Percentiles rank a stretch among this genome's conserved stretches.
Conservation (phyloP, 2,797 vertebrate genomes). For the Hozukius guyotensis region DNA sequence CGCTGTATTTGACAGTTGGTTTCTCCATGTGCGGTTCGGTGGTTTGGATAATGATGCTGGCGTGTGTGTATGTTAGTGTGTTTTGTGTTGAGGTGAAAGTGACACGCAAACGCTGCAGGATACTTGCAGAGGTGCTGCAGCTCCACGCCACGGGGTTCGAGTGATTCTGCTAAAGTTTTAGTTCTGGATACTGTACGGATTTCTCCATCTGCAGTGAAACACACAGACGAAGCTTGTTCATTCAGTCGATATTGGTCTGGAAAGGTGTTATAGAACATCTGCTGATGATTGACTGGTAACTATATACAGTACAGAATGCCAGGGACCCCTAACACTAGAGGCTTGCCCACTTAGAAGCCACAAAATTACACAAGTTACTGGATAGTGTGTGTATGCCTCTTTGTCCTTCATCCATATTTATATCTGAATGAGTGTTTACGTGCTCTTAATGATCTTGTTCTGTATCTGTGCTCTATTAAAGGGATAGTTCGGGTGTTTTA, state of each 20-base stretch:
- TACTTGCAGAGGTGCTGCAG: not conserved
- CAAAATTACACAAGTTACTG: slow-evolving; percentile 7
- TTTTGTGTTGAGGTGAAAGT: slow-evolving; percentile 25
- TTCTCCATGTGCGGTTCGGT: slow-evolving; percentile 51
- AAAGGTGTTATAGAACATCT: slow-evolving; percentile 60
- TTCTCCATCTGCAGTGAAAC: slow-evolving; percentile 10
- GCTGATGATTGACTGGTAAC: slow-evolving; percentile 65
- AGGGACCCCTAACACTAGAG: slow-evolving; percentile 1
- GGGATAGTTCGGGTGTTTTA: too few species aligned
- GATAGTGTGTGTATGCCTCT: too few species aligned
- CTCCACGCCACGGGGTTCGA: not conserved
- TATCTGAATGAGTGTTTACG: not conserved
- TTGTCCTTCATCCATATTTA: not conserved
- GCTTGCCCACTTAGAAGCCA: slow-evolving; percentile 25
- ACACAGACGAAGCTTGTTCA: slow-evolving; percentile 22
- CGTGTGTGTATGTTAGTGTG: slow-evolving; percentile 8
- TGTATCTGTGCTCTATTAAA: not conserved
- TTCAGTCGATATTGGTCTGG: slow-evolving; percentile 30
- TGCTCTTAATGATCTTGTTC: not conserved
- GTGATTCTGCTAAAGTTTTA: slow-evolving; percentile 1
- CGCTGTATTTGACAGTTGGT: slow-evolving; percentile 40
- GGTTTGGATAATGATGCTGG: slow-evolving; percentile 43
- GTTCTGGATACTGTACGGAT: not conserved
- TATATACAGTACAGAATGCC: slow-evolving; percentile 29
- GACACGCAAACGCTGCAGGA: not conserved